Evolutionary conservation across 2,113 vertebrate species (phyloP).

Genomic region (Mystacornis crossleyi): DNA sequence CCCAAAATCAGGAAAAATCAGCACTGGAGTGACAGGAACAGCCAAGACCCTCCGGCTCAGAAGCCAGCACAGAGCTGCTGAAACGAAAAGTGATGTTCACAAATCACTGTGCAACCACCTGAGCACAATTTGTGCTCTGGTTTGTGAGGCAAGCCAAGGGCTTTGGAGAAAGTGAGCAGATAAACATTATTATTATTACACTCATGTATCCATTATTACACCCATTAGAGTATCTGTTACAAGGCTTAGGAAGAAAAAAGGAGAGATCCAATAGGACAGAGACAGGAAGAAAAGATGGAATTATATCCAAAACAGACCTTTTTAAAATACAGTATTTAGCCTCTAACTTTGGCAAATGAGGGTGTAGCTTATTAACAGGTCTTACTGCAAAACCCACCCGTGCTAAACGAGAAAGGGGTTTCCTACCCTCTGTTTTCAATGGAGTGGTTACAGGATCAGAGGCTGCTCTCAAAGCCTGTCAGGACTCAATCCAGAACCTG

Average conservation of each 20-base stretch:
- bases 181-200: not conserved
- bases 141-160: not conserved
- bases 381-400: not conserved
- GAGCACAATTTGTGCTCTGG: not conserved
- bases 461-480: not conserved
- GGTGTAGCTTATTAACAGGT: not conserved
- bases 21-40: not conserved
- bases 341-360: not conserved
- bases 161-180: not conserved
- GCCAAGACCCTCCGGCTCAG: not conserved
- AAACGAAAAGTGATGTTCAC: not conserved
- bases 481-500: not conserved
- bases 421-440: not conserved
- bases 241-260: not conserved
- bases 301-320: not conserved
- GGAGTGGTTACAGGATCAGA: not conserved
- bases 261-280: not conserved
- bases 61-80: not conserved
- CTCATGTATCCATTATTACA: not conserved
- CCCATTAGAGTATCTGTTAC: not conserved
- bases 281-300: not conserved
- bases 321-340: not conserved
- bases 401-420: not conserved
- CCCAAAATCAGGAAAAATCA: not conserved
- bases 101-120: not conserved